A percentile compares a stretch with the other conserved stretches of the same genome.
phyloP scores from a whole-genome alignment of 2,113 vertebrate genomes.

The Platycercus adscitus region DNA sequence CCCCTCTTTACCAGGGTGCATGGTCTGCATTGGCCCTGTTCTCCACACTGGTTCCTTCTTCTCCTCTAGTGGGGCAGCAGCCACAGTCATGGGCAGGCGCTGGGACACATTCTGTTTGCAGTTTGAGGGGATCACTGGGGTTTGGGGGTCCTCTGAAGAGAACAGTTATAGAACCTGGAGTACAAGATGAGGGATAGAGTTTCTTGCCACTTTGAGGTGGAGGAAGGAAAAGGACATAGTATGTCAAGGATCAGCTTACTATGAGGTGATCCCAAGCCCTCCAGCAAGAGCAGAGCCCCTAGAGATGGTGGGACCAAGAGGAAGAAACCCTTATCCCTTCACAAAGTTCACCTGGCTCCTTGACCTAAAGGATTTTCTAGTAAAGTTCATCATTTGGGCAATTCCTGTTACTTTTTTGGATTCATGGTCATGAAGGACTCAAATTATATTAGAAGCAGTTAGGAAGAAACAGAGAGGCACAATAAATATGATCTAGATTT shows the following conservation, averaged over 20 bases:
- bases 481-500: neutral
- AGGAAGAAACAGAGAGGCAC: neutral
- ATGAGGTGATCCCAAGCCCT: neutral
- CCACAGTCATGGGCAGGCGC: neutral
- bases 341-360: neutral
- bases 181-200: neutral
- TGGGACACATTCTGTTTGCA: neutral
- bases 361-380: neutral
- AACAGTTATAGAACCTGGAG: accelerated
- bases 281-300: neutral
- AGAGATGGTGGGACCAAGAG: neutral
- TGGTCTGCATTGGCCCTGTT: neutral
- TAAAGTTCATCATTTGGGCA: neutral
- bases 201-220: neutral
- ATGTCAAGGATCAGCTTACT: neutral
- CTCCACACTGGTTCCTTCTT: neutral
- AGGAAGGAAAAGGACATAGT: neutral
- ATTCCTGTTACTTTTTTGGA: neutral
- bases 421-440: neutral
- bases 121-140: neutral
- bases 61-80: neutral
- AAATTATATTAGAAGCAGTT: accelerated
- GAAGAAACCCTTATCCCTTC: neutral
- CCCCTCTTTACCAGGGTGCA: neutral
- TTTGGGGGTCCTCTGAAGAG: neutral